Base-by-base conservation (phyloP, 2,113 vertebrate species). In the Xenopus laevis region DNA sequence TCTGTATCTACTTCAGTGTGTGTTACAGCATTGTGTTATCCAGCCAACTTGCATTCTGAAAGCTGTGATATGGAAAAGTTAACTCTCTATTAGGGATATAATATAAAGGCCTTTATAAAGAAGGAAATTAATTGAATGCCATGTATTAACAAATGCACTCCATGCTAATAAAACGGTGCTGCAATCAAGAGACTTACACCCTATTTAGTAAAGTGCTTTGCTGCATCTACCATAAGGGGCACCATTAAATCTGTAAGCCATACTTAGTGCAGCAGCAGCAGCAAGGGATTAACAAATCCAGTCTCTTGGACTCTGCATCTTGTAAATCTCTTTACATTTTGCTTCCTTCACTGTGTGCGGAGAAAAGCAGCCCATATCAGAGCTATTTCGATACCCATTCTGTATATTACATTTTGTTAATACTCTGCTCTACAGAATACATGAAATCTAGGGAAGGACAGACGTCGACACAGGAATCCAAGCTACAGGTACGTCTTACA, bases 211-310 rank as follows among this genome's bases (percentile, higher is more conserved):
- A 82, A 80, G 40, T 84, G 73, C 71, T 76, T 80, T 82, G 75
- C 82, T 78, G 73, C 40, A 79, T 79, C 23, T 79, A 72, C 78
- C 79, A 79, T 86, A 83, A 87, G 85, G 81, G 78, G 80, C 80
- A 78, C 74, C 45, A 84, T 81, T 86, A 87, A 87, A 81, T 81
- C 84, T 82, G 81, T 87, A 84, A 84, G 71, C 79, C 79, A 75
- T 0, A 69, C 87, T 89, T 87, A 88, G 81, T 68, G 80, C 78
- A 69, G 46, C n/a, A n/a, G n/a, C n/a, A n/a, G n/a, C n/a, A n/a
- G n/a, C n/a, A 53, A 75, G 61, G 79, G 85, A 86, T 88, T 89
- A 88, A 68, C 74, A 70, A 0, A 0, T 63, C 47, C 68, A 79
- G 77, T n/a, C 69, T 53, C 57, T 27, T 27, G 23, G 23, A 27